A percentile compares a stretch with the other conserved stretches of the same genome.
Conservation (phyloP, 2,797 vertebrate genomes). For the Monodelphis domestica region DNA sequence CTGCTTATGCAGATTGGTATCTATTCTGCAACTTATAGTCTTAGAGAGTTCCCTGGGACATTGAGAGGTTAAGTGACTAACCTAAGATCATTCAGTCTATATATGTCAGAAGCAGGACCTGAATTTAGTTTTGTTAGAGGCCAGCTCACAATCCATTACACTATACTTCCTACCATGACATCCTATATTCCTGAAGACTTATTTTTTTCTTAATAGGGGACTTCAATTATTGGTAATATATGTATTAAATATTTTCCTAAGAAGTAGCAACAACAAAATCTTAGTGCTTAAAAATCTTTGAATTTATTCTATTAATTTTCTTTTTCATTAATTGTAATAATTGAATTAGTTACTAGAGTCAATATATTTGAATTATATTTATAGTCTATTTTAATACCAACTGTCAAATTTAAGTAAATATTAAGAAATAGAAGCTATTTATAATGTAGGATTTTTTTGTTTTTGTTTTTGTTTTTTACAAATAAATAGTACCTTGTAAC, state of each 20-base stretch:
- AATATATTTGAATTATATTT: slow-evolving; percentile 32
- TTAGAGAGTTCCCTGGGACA: neutral
- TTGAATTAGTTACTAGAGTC: slow-evolving; percentile 43
- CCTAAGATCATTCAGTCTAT: neutral
- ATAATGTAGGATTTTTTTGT: neutral
- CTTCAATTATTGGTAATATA: neutral
- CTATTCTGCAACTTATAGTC: neutral
- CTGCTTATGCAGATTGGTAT: neutral
- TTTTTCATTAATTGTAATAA: neutral
- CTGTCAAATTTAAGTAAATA: slow-evolving; percentile 55
- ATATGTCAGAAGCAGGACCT: neutral
- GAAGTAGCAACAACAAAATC: neutral
- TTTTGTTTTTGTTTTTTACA: neutral
- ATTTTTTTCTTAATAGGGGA: neutral
- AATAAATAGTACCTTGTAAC: neutral
- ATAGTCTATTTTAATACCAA: slow-evolving; percentile 48
- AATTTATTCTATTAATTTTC: neutral
- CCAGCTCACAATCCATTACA: neutral
- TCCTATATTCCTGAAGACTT: neutral
- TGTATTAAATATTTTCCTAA: neutral
- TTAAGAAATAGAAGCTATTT: slow-evolving; percentile 53
- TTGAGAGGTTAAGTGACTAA: neutral
- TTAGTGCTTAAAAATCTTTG: neutral
- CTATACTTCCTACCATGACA: neutral
- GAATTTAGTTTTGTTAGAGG: neutral